Base-by-base conservation (phyloP, 1,140 invertebrate species). In the Cydia pomonella region DNA sequence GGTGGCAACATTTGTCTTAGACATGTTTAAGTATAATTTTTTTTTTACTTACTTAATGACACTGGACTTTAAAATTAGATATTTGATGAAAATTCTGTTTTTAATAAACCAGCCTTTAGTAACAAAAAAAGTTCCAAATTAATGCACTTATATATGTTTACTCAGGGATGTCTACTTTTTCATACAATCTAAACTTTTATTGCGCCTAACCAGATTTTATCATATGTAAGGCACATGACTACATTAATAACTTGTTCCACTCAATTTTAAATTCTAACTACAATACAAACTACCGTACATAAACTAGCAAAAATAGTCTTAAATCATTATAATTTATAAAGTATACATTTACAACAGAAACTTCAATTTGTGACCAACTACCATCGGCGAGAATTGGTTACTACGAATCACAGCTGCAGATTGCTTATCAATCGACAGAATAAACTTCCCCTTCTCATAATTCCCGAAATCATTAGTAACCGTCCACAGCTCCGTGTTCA, bases 401-500 rank as follows among this genome's bases (percentile, higher is more conserved):
- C 83, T 77, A 50, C 85, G 80, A 1, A 92, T 88, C 5, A 89
- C 77, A 0, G 80, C 74, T 0, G 83, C 81, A 0, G 89, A 91
- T 29, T 88, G 82, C 41, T 82, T 85, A 73, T 92, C 90, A 0
- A 92, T 75, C 0, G 80, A 25, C 1, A 92, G n/a, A n/a, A 73
- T 82, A 64, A 92, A 89, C 44, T 82, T 85, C 0, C 90, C 89
- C n/a, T 81, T 85, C 23, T 76, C 76, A 2, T 80, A 79, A 23
- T 85, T 82, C 1, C 72, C 71, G 0, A 77, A 76, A 13, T 82
- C 80, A 0, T 75, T 79, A 1, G 75, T 77, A 0, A 91, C 75
- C 29, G 86, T 77, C 90, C 90, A 91, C 9, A 90, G 13, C 33
- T 90, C 88, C 0, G 89, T 89, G 66, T 91, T 92, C 10, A 92